phyloP scores from a whole-genome alignment of 2,797 vertebrate species.

The Acanthornis magna region DNA sequence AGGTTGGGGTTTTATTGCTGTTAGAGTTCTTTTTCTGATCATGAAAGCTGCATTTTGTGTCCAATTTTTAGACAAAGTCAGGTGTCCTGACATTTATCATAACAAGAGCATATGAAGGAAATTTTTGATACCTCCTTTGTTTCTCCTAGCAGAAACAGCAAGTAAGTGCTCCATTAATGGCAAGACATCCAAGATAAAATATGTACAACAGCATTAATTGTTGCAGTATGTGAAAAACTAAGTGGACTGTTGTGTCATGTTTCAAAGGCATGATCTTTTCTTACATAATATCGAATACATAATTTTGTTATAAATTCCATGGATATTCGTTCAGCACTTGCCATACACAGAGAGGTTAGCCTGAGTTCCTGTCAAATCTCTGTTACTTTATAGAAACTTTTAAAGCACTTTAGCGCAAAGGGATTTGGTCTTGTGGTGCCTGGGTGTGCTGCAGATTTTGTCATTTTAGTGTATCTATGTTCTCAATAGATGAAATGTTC shows the following conservation, averaged over 20 bases:
- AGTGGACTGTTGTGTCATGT: neutral
- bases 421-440: constrained; percentile 1
- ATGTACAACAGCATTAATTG: neutral
- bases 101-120: neutral
- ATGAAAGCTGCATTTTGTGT: neutral
- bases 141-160: neutral
- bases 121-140: neutral
- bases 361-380: constrained; percentile 22
- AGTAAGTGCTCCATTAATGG: neutral
- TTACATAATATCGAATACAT: neutral
- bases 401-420: neutral
- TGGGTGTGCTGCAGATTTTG: neutral
- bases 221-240: neutral
- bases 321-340: neutral
- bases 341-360: neutral
- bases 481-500: neutral
- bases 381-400: constrained; percentile 38
- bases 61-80: neutral
- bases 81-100: neutral
- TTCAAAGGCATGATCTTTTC: neutral
- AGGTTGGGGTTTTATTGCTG: neutral
- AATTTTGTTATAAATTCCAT: neutral
- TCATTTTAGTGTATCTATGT: neutral
- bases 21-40: neutral
- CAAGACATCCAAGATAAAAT: neutral